These are phyloP conservation scores for Protaetia brevitarsis DNA, from an alignment of 1,140 invertebrate species.

Conservation along the genomic window DNA sequence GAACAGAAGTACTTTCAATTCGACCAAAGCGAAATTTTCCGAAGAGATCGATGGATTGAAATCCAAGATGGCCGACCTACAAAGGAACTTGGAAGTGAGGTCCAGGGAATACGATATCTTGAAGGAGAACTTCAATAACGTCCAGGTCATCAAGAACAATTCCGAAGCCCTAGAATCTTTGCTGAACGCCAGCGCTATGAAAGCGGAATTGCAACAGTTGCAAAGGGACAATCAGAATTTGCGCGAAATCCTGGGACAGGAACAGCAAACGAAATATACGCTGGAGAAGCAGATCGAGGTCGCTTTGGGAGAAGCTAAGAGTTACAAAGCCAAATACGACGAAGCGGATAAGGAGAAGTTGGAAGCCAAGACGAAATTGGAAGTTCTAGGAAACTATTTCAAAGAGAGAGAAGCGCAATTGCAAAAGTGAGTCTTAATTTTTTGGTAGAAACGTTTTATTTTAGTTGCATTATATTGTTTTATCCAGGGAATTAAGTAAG, in stretches of 20 bases:
- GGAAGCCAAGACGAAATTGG: conserved; percentile 76
- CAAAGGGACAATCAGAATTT: conserved; percentile 48
- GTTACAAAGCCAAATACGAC: conserved; percentile 63
- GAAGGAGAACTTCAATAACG: conserved; percentile 50
- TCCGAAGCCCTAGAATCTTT: conserved; percentile 47
- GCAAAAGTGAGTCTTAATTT: conserved; percentile 63
- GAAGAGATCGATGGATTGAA: conserved; percentile 26
- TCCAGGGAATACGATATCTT: conserved; percentile 44
- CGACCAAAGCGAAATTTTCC: conserved; percentile 14
- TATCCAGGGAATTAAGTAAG: conserved; percentile 67
- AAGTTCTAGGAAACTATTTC: conserved; percentile 84
- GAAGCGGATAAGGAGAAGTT: conserved; percentile 72
- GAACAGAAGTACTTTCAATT: conserved; percentile 31
- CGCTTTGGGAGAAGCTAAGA: conserved; percentile 51
- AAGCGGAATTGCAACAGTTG: conserved; percentile 52
- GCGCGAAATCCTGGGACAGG: conserved; percentile 48
- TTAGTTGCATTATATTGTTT: conserved; percentile 30
- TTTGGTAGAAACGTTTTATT: neutral
- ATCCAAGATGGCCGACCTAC: conserved; percentile 28
- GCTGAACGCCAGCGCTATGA: conserved; percentile 50
- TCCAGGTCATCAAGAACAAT: conserved; percentile 49
- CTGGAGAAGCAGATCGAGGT: conserved; percentile 36
- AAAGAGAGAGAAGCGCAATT: conserved; percentile 83
- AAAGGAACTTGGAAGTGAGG: conserved; percentile 42
- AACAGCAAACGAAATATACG: conserved; percentile 45